Percentiles rank a stretch among this genome's conserved stretches.
Conservation (phyloP, 2,797 vertebrate species). For the Syncerus caffer region DNA sequence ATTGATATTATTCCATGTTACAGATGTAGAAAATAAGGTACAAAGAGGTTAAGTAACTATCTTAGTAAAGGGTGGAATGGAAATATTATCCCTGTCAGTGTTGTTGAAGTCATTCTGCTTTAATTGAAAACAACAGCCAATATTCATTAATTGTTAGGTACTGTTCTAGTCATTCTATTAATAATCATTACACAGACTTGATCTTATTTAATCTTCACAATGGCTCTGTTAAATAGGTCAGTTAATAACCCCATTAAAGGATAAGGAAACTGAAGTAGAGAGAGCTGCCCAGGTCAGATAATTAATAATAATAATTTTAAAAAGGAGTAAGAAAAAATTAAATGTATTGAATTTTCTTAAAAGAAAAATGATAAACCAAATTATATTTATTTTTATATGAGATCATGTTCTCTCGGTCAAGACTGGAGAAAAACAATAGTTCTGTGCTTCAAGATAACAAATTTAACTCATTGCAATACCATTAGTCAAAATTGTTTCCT, state of each 20-base stretch:
- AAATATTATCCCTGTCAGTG: background rate
- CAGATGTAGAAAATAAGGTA: background rate
- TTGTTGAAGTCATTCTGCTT: background rate
- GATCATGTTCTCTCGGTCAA: background rate
- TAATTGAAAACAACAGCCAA: background rate
- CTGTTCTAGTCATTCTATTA: background rate
- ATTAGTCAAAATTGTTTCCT: rapidly evolving
- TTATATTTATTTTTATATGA: background rate
- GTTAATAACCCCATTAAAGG: background rate
- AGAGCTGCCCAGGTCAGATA: background rate
- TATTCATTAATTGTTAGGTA: background rate
- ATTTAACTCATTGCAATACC: background rate
- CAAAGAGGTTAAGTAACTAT: background rate
- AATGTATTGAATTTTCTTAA: background rate
- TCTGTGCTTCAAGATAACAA: background rate
- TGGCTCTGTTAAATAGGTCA: background rate
- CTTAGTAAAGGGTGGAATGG: background rate
- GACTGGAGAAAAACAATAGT: background rate
- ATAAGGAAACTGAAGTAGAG: background rate
- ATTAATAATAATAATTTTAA: background rate
- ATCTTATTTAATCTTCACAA: background rate
- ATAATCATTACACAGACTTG: background rate
- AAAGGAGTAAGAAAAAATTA: background rate
- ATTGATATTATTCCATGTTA: background rate
- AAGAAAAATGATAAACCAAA: slow-evolving; percentile 17